These are phyloP conservation scores for Cherax quadricarinatus DNA, from an alignment of 1,140 invertebrate species.

Conservation along the genomic window DNA sequence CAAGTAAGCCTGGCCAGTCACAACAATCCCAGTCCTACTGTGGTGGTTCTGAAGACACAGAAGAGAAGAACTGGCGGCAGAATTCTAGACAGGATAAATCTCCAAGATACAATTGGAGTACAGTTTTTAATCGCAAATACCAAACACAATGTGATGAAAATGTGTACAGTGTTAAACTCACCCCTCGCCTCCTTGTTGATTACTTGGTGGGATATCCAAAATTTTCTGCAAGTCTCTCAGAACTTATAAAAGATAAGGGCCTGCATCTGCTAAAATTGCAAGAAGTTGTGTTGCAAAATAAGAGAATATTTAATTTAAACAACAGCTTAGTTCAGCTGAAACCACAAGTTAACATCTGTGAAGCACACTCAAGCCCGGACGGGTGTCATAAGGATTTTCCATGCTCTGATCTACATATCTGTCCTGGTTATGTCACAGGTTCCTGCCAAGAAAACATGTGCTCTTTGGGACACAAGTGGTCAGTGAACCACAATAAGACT, in stretches of 20 bases:
- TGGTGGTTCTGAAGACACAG: background rate
- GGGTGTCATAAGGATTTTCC: background rate
- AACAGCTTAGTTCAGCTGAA: background rate
- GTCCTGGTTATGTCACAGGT: slow-evolving; percentile 12
- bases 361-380: background rate
- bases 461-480: slow-evolving; percentile 12
- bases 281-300: background rate
- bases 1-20: too few relatives aligned
- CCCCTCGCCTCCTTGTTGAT: background rate
- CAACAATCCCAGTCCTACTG: too few relatives aligned
- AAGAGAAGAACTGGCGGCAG: background rate
- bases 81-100: background rate
- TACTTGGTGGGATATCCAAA: background rate
- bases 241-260: background rate
- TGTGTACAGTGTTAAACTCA: background rate
- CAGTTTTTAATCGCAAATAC: background rate
- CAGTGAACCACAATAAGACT: slow-evolving; percentile 30
- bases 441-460: slow-evolving; percentile 3
- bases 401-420: slow-evolving; percentile 29
- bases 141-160: too few relatives aligned
- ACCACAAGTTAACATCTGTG: slow-evolving; percentile 20
- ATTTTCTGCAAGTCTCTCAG: background rate
- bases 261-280: background rate
- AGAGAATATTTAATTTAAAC: background rate
- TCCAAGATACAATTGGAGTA: background rate